These are phyloP conservation scores for Cyprinus carpio DNA, from an alignment of 2,113 vertebrate species.

Conservation along the genomic window DNA sequence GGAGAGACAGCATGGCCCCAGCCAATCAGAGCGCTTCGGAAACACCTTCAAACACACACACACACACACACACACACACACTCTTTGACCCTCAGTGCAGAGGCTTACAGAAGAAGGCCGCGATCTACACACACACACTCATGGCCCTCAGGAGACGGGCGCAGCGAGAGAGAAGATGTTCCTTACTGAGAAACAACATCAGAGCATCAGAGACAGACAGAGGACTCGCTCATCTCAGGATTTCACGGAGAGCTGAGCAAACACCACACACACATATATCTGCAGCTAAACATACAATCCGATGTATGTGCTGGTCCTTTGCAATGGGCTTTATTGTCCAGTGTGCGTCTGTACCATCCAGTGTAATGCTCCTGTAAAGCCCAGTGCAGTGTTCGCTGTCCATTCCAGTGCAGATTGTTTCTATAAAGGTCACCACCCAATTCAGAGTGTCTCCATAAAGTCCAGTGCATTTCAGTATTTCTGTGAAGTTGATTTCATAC, in stretches of 20 bases:
- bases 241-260: not conserved
- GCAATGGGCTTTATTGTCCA: not conserved
- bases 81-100: constrained; percentile 46
- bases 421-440: not conserved
- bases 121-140: constrained; percentile 5
- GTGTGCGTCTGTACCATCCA: not conserved
- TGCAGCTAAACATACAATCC: not conserved
- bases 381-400: not conserved
- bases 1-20: not conserved
- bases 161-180: not conserved
- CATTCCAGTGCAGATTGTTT: not conserved
- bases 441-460: not conserved
- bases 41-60: constrained; percentile 72
- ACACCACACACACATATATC: not conserved
- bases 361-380: not conserved
- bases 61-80: constrained; percentile 68
- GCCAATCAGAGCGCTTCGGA: constrained; percentile 78
- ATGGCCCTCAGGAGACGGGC: not conserved
- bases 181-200: constrained; percentile 3
- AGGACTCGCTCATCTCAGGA: not conserved
- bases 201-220: not conserved
- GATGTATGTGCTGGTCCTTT: not conserved
- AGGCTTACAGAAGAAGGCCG: constrained; percentile 7
- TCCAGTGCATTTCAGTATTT: not conserved
- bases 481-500: not conserved